Base-by-base conservation (phyloP, 2,113 vertebrate genomes). In the Crotalus tigris region DNA sequence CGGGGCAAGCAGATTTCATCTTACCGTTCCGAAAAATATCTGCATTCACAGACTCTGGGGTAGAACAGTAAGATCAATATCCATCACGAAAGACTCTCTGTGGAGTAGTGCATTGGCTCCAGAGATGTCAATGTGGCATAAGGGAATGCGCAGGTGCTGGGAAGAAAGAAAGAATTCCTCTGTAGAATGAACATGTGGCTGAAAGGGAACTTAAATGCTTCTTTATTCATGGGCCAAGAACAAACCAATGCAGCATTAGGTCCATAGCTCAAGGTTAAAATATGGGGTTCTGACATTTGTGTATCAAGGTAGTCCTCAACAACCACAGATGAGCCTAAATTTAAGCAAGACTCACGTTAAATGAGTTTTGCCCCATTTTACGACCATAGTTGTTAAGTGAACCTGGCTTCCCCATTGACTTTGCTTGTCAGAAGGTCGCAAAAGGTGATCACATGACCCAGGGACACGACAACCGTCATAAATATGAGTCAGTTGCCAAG, bases 1-100 rank as follows among this genome's bases (percentile, higher is more conserved):
- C 97, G 1, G 97, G 97, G 4, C 97, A 98, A 26, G 97, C 97
- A 7, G 95, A 97, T 96, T 98, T 98, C 91, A 96, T 98, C 94
- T 94, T 98, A 87, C 97, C 97, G 33, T 93, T 96, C 95, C 97
- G 97, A 96, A 96, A 96, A 94, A 89, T 91, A 92, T 95, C 93
- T 93, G 13, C 81, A 89, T 93, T 93, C 51, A 91, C 54, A 15
- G 44, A 91, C 2, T 23, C 5, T 3, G 15, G 3, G 9, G 87
- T 90, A 90, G 92, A 89, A 89, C 4, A 44, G 26, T 55, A 55
- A 91, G 23, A 53, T 61, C 29, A 24, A 0, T 92, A 87, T 89
- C n/a, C 49, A 92, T 13, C 21, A 92, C 54, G 88, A 1, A 44
- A 81, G 89, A 46, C 53, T 15, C 49, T 69, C 19, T 3, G 23